Evolutionary conservation across 2,888 invertebrate genomes (phyloP).

Genomic region (Heliconius ethilla): DNA sequence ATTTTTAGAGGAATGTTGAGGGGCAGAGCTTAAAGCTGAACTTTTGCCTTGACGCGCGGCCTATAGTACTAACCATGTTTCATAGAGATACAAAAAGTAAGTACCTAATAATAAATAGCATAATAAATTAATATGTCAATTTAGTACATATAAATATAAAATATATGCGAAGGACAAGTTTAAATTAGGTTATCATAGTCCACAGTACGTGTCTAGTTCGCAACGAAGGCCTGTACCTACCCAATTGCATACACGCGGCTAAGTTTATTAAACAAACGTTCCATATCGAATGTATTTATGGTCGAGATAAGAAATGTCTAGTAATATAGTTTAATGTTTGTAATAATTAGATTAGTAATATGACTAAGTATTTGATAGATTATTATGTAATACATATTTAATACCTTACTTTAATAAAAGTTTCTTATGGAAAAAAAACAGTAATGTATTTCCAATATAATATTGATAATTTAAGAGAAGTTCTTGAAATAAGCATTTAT

Average conservation of each 20-base stretch:
- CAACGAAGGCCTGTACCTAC: slow-evolving; percentile 18
- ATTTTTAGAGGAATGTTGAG: no score
- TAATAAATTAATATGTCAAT: neutral
- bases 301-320: neutral
- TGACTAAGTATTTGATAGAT: neutral
- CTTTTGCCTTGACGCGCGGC: no score
- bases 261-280: slow-evolving; percentile 30
- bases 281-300: slow-evolving; percentile 27
- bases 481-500: neutral
- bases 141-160: neutral
- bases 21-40: no score
- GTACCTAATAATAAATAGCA: neutral
- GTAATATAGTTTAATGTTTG: slow-evolving; percentile 6
- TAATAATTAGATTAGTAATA: slow-evolving; percentile 7
- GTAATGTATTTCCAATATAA: neutral
- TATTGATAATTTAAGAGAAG: neutral
- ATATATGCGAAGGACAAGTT: neutral
- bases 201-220: slow-evolving; percentile 24
- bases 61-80: neutral
- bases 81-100: neutral
- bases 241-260: slow-evolving; percentile 33
- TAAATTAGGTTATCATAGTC: slow-evolving; percentile 51
- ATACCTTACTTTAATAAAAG: neutral
- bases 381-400: neutral
- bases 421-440: neutral